A percentile compares a stretch with the other conserved stretches of the same genome.
These are phyloP conservation scores for Mustela lutreola DNA, from an alignment of 2,113 vertebrate species.

Conservation along the genomic window DNA sequence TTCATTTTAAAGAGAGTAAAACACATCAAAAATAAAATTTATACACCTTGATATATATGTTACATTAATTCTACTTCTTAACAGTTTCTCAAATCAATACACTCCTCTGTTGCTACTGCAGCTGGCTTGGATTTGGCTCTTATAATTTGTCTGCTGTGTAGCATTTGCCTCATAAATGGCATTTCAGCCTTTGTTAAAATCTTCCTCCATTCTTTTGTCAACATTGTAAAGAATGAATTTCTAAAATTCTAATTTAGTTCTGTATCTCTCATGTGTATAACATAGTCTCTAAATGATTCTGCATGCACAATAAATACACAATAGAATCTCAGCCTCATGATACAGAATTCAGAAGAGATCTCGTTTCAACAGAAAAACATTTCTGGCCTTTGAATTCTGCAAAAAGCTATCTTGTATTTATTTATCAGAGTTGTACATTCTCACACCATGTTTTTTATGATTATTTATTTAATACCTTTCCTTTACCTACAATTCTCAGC, in stretches of 20 bases:
- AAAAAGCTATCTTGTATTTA: neutral
- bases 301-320: neutral
- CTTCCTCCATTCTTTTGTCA: neutral
- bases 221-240: neutral
- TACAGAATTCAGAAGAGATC: neutral
- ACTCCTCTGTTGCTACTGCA: neutral
- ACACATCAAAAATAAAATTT: neutral
- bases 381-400: neutral
- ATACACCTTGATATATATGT: neutral
- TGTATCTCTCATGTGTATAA: neutral
- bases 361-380: neutral
- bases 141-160: neutral
- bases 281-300: neutral
- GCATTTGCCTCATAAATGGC: neutral
- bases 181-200: neutral
- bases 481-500: neutral
- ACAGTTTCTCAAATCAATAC: neutral
- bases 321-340: neutral
- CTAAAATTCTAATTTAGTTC: constrained; percentile 20
- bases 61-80: neutral
- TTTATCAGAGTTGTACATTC: neutral
- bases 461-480: neutral
- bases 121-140: neutral
- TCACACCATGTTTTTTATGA: neutral
- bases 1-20: constrained; percentile 50